A percentile compares a stretch with the other conserved stretches of the same genome.
These are phyloP conservation scores for Dioctria rufipes DNA, from an alignment of 2,888 invertebrate genomes.

Conservation along the genomic window DNA sequence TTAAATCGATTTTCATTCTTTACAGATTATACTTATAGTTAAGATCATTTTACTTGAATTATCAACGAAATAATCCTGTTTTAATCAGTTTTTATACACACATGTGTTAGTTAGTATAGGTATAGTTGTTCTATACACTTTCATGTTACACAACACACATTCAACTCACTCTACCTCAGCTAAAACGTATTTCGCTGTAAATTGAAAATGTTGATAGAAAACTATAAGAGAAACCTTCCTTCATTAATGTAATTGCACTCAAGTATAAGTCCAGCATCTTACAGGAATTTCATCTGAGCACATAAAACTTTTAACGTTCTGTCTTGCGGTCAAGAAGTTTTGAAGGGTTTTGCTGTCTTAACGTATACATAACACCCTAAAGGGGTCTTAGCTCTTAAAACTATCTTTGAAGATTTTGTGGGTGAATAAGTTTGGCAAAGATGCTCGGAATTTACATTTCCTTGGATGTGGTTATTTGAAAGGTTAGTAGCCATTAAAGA, in stretches of 20 bases:
- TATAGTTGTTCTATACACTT: too few species aligned
- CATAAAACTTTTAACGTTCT: constrained; percentile 58
- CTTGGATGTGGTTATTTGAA: constrained; percentile 58
- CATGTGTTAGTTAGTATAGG: too few species aligned
- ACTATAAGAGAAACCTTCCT: constrained; percentile 16
- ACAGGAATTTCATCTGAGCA: constrained; percentile 55
- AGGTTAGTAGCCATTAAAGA: constrained; percentile 51
- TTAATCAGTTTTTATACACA: too few species aligned
- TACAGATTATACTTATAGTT: too few species aligned
- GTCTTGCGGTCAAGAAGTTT: constrained; percentile 59
- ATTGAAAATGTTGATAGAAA: constrained; percentile 5
- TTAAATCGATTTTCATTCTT: too few species aligned
- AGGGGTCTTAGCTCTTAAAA: constrained; percentile 53
- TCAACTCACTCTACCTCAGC: too few species aligned
- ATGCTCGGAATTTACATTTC: constrained; percentile 58
- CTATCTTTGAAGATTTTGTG: constrained; percentile 59
- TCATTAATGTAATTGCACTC: constrained; percentile 52
- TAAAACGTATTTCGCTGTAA: background rate
- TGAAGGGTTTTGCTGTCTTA: constrained; percentile 50
- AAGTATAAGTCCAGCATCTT: constrained; percentile 46
- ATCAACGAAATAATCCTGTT: too few species aligned
- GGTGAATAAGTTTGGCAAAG: constrained; percentile 59
- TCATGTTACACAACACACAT: too few species aligned
- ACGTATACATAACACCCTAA: constrained; percentile 51
- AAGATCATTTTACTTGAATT: too few species aligned